Base-by-base conservation (phyloP, 2,888 invertebrate genomes). In the Pachliopta kotzebuea region DNA sequence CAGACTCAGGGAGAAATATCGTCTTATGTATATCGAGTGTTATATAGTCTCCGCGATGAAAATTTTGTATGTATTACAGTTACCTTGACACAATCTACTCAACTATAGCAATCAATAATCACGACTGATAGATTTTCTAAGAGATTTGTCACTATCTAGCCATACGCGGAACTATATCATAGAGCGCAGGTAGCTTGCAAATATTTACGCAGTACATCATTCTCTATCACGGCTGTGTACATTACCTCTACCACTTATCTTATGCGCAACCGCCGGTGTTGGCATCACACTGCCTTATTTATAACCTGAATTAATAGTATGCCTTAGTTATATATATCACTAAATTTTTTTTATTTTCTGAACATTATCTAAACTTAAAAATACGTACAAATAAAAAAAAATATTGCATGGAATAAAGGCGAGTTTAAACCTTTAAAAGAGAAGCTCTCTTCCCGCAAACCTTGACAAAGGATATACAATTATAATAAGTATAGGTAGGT, bases 241-340 rank as follows among this genome's bases (percentile, higher is more conserved):
- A 80, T 78, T 81, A 78, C 77, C 76, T 80, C 77, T 78, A 75
- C 77, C 74, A 76, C 82, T 88, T 88, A 89, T 88, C 87, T 84
- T 66, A 70, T 71, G 72, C 76, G 72, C 71, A 75, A 74, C 85
- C 84, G 83, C 75, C 79, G 76, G 76, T 70, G 71, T 31, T 56
- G 55, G 76, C 77, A 66, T 66, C 65, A 57, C 56, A 58, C 63
- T 52, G 37, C 59, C 61, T 64, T 60, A 62, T 56, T 65, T 66
- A 60, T 74, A 77, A 75, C 74, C 76, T 76, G 74, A 81, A 85
- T 81, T 82, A 83, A 86, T 85, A 85, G 83, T 83, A 86, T 83
- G 57, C 24, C 24, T 21, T 55, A 55, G 8, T 31, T 18, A 42
- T 7, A 45, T 11, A 24, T 17, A 53, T 7, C 9, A 2, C n/a